Base-by-base conservation (phyloP, 2,797 vertebrate species). In the Neosilurus hyrtlii region DNA sequence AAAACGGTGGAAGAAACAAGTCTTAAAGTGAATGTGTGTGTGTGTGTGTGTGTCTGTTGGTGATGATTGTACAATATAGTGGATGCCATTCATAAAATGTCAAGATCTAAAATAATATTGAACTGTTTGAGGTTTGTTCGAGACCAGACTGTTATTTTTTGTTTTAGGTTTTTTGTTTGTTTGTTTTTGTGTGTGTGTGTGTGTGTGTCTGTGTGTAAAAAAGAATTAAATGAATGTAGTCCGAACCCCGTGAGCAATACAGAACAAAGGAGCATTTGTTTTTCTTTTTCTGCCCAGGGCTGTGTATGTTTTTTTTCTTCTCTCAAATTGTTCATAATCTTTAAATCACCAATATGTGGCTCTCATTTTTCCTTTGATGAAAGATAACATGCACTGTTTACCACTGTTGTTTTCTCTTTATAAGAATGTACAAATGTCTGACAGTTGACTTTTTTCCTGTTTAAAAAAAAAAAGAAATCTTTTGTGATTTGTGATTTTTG, bases 361-460 rank as follows among this genome's bases (percentile, higher is more conserved):
- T 73, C 67, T 72, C 12, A n/a, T 68, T 82, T 81, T 83, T 83
- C 74, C 62, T 83, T 84, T 66, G 82, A 74, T 84, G 59, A 86
- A 84, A 84, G 81, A 85, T 80, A 83, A 75, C 82, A 86, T 87
- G 85, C 87, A 88, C 87, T 85, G 87, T 88, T 88, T 85, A 86
- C 87, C 85, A 85, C 82, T 83, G 63, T 86, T 83, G 66, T 66
- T 86, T 56, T 80, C 51, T 88, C 30, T 75, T 79, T 82, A 66
- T 85, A 85, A 80, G 83, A 88, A 86, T 88, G 85, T 88, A 84
- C 49, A 79, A 82, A 86, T 80, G 57, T 84, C 51, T 66, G 49
- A 72, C 35, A n/a, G 37, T 57, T 37, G 77, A 70, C 20, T 76
- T 52, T 83, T 87, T 63, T 82, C 61, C 75, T 79, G 51, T 81